These are phyloP conservation scores for Platyrinchus mystaceus DNA, from an alignment of 2,797 vertebrate species.

Conservation along the genomic window DNA sequence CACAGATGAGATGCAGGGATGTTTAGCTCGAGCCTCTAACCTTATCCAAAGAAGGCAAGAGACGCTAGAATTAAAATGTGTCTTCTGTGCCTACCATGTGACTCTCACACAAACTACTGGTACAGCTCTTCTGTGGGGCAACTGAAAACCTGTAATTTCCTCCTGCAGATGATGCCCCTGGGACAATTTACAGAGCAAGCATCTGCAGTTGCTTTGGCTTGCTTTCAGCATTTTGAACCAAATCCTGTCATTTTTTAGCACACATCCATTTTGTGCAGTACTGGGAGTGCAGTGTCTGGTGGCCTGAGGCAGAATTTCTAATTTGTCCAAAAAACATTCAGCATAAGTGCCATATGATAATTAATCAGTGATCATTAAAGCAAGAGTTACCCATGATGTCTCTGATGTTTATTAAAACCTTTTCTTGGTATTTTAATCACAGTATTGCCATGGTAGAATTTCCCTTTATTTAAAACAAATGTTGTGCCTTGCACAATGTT, in stretches of 20 bases:
- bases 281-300: neutral
- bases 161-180: neutral
- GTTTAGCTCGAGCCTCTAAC: neutral
- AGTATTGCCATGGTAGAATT: neutral
- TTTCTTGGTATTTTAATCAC: conserved; percentile 10
- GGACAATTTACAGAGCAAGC: neutral
- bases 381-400: neutral
- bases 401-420: neutral
- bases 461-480: conserved; percentile 39
- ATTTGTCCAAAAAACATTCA: neutral
- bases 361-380: neutral
- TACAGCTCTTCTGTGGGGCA: neutral
- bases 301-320: neutral
- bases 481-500: neutral
- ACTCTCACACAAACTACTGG: neutral
- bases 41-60: neutral
- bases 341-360: neutral
- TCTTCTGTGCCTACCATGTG: neutral
- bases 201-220: neutral
- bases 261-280: neutral
- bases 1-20: neutral
- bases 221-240: neutral
- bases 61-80: neutral
- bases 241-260: neutral
- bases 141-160: neutral